phyloP scores from a whole-genome alignment of 2,113 vertebrate genomes.

The Aptenodytes patagonicus region DNA sequence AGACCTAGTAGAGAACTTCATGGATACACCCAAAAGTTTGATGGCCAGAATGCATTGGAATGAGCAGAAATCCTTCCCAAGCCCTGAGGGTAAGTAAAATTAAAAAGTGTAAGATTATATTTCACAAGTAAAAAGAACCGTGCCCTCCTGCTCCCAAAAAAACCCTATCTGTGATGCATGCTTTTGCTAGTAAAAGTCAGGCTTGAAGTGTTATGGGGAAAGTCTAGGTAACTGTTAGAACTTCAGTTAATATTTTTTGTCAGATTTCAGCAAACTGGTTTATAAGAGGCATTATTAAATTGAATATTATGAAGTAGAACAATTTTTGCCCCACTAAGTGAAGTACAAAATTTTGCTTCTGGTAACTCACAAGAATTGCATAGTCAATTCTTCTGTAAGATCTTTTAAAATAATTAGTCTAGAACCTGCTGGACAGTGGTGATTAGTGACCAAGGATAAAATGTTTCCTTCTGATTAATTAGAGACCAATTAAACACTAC shows the following conservation, averaged over 20 bases:
- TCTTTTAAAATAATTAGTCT: not conserved
- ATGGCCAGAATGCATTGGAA: not conserved
- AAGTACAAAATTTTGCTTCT: not conserved
- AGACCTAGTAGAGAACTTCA: not conserved
- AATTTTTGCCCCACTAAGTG: not conserved
- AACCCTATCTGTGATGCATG: not conserved
- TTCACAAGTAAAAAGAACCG: not conserved
- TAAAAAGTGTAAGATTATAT: not conserved
- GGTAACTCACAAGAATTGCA: not conserved
- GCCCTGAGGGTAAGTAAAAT: not conserved
- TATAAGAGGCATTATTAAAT: not conserved
- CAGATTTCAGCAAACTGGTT: not conserved
- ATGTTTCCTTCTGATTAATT: not conserved
- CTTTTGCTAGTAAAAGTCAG: not conserved
- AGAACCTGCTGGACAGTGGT: not conserved
- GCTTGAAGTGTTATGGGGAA: not conserved
- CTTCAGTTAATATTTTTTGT: not conserved
- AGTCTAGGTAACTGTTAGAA: not conserved
- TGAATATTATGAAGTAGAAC: not conserved
- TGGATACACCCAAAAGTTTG: not conserved
- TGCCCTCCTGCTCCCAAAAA: accelerated
- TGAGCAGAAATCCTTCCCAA: not conserved
- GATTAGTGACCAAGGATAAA: not conserved
- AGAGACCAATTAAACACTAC: not conserved
- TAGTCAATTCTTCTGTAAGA: not conserved